These are phyloP conservation scores for Copidosoma floridanum DNA, from an alignment of 1,140 invertebrate species.

Conservation along the genomic window DNA sequence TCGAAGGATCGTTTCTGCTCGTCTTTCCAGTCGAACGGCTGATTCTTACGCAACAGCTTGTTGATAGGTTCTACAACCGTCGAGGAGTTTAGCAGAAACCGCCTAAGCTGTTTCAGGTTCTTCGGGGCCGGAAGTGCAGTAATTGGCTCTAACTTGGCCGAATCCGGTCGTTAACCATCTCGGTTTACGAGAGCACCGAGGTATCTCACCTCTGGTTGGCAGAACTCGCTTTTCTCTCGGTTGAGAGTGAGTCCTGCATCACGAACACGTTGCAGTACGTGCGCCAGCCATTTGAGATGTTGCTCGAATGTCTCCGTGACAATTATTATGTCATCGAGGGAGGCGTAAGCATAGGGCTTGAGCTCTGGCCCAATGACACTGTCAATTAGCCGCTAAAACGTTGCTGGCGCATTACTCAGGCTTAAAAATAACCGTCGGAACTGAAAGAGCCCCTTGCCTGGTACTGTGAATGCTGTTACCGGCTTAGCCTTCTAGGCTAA, in stretches of 20 bases:
- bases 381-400: conserved; percentile 31
- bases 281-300: conserved; percentile 34
- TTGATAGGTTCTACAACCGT: too few species aligned
- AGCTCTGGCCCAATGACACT: conserved; percentile 31
- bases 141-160: not conserved
- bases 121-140: not conserved
- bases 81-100: not conserved
- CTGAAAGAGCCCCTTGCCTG: conserved; percentile 34
- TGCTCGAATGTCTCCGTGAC: conserved; percentile 40
- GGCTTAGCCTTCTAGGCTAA: not conserved
- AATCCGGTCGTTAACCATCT: not conserved
- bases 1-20: not conserved
- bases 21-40: not conserved
- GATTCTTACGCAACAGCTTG: not conserved
- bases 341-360: conserved; percentile 29
- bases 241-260: conserved; percentile 2
- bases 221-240: not conserved
- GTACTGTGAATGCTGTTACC: conserved; percentile 37
- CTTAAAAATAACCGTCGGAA: conserved; percentile 38
- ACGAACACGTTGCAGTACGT: not conserved
- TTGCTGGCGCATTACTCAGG: conserved; percentile 33
- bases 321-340: conserved; percentile 41
- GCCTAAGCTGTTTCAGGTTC: not conserved
- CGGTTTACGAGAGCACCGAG: not conserved
- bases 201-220: not conserved